Evolutionary conservation across 2,113 vertebrate species (phyloP).

Genomic region (Dermatemys mawii): DNA sequence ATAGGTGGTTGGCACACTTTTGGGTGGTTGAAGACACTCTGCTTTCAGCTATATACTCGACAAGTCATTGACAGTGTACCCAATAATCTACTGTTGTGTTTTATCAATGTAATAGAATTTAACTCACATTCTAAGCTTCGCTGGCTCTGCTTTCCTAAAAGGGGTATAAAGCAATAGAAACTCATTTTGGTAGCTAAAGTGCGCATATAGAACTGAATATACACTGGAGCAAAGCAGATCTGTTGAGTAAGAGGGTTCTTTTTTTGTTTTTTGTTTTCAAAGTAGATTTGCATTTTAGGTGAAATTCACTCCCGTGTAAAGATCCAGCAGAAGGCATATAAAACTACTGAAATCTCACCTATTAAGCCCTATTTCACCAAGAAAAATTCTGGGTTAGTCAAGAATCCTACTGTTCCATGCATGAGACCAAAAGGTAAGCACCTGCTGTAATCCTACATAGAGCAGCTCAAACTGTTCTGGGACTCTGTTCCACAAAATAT

Average conservation of each 20-base stretch:
- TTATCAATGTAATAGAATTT: neutral
- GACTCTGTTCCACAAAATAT: neutral
- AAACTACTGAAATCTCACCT: neutral
- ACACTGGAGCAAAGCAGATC: rapidly evolving
- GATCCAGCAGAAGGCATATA: neutral
- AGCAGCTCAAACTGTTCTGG: neutral
- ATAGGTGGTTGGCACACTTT: neutral
- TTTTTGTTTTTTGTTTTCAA: neutral
- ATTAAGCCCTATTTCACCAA: neutral
- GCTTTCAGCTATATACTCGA: neutral
- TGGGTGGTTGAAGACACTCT: neutral
- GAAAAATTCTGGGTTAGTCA: neutral
- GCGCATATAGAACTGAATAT: neutral
- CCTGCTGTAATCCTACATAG: neutral
- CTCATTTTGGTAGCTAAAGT: neutral
- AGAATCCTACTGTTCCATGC: neutral
- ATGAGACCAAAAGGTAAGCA: neutral
- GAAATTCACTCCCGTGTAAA: neutral
- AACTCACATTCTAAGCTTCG: neutral
- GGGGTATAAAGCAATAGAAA: neutral
- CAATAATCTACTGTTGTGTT: neutral
- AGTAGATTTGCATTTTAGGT: neutral
- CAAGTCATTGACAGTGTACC: neutral
- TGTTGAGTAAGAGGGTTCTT: neutral
- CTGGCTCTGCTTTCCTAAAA: neutral